phyloP scores from a whole-genome alignment of 2,888 invertebrate genomes.

The Empis livida region DNA sequence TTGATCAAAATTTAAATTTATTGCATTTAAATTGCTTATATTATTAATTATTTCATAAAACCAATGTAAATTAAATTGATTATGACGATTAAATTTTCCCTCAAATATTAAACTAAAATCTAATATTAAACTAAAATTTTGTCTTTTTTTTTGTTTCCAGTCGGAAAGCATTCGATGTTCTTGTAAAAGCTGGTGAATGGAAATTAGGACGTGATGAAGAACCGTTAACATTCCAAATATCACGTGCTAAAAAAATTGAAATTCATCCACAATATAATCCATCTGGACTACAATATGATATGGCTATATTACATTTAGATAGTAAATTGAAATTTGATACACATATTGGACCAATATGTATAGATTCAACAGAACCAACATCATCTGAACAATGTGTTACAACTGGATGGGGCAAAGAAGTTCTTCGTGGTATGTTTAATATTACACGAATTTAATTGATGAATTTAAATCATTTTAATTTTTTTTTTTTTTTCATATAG shows the following conservation, averaged over 20 bases:
- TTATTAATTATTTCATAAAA: too few species aligned
- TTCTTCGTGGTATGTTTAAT: constrained; percentile 52
- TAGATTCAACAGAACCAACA: constrained; percentile 46
- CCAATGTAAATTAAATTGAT: too few species aligned
- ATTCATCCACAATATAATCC: constrained; percentile 56
- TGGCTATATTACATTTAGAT: constrained; percentile 55
- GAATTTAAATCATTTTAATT: constrained; percentile 4
- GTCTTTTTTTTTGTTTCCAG: constrained; percentile 28
- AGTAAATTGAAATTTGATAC: constrained; percentile 50
- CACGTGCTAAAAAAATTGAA: constrained; percentile 54
- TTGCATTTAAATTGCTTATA: too few species aligned
- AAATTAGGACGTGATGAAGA: constrained; percentile 69
- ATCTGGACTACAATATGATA: constrained; percentile 49
- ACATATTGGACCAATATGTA: constrained; percentile 63
- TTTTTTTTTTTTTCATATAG: constrained; percentile 34
- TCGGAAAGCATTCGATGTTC: constrained; percentile 48
- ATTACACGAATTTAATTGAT: not conserved
- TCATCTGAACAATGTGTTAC: constrained; percentile 51
- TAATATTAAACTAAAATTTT: not conserved
- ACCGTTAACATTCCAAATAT: constrained; percentile 64
- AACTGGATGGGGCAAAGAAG: constrained; percentile 73
- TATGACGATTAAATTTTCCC: too few species aligned
- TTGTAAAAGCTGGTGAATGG: constrained; percentile 75
- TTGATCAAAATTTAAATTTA: too few species aligned
- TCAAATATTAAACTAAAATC: too few species aligned